phyloP scores from a whole-genome alignment of 2,113 vertebrate genomes.

The Muntiacus muntjak region DNA sequence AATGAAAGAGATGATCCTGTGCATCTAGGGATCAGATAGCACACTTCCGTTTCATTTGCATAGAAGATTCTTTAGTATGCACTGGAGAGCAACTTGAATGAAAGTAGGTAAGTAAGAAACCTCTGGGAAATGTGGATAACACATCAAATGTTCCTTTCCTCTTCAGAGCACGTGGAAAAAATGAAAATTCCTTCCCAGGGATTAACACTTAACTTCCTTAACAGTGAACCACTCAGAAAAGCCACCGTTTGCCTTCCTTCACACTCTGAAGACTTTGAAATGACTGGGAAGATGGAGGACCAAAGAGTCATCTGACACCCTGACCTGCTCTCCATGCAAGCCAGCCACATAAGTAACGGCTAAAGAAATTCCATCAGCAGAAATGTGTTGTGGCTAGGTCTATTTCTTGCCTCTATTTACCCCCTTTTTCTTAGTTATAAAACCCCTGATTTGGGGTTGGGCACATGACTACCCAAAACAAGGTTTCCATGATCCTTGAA shows the following conservation, averaged over 20 bases:
- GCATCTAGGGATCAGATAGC: background rate
- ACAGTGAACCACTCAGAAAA: background rate
- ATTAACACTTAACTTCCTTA: background rate
- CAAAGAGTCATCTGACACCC: background rate
- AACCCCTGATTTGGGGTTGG: background rate
- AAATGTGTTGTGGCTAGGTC: accelerated
- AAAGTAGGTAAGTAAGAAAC: background rate
- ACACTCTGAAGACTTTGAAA: background rate
- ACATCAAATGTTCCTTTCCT: background rate
- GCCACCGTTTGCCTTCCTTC: background rate
- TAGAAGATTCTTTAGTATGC: background rate
- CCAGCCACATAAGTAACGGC: accelerated
- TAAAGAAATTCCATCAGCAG: background rate
- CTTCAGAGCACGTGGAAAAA: background rate
- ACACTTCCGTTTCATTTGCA: no score
- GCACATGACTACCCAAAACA: background rate
- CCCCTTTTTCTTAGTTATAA: background rate
- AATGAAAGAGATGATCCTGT: background rate
- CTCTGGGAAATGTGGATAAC: accelerated
- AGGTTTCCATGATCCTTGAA: background rate
- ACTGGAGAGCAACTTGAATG: background rate
- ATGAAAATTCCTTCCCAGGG: background rate
- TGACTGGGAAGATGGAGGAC: background rate
- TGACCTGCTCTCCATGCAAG: background rate
- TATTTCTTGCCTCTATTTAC: background rate